phyloP scores from a whole-genome alignment of 2,113 vertebrate genomes.

The Lathamus discolor region DNA sequence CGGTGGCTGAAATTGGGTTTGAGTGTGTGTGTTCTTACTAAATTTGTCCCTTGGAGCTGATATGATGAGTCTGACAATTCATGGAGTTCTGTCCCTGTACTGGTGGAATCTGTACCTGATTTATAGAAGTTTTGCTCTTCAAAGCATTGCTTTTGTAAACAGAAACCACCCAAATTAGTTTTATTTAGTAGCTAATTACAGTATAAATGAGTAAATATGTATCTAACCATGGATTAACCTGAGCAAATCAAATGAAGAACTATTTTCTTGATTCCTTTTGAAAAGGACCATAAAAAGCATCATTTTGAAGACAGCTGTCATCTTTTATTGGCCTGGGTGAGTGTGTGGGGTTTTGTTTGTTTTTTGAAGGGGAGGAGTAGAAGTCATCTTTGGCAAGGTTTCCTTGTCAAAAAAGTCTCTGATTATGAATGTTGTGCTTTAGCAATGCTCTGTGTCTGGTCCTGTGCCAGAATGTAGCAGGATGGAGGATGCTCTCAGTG shows the following conservation, averaged over 20 bases:
- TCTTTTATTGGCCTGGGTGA: background rate
- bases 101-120: background rate
- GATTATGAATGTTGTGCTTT: slow-evolving; percentile 36
- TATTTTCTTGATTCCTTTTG: background rate
- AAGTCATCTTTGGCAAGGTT: slow-evolving; percentile 12
- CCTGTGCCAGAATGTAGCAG: slow-evolving; percentile 30
- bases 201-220: background rate
- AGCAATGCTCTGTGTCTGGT: slow-evolving; percentile 21
- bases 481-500: slow-evolving; percentile 12
- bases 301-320: background rate
- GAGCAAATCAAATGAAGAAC: background rate
- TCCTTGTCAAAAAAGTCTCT: slow-evolving; percentile 37
- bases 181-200: background rate
- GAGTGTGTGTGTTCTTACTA: background rate
- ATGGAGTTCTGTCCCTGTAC: background rate
- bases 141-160: background rate
- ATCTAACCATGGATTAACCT: background rate
- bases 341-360: background rate
- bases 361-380: slow-evolving; percentile 22
- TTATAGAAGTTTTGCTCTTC: background rate
- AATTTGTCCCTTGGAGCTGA: background rate
- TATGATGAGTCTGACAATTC: background rate
- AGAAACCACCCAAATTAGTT: background rate
- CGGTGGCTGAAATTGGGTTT: background rate
- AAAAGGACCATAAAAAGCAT: slow-evolving; percentile 8